A percentile compares a stretch with the other conserved stretches of the same genome.
Conservation (phyloP, 2,113 vertebrate species). For the Progne subis region DNA sequence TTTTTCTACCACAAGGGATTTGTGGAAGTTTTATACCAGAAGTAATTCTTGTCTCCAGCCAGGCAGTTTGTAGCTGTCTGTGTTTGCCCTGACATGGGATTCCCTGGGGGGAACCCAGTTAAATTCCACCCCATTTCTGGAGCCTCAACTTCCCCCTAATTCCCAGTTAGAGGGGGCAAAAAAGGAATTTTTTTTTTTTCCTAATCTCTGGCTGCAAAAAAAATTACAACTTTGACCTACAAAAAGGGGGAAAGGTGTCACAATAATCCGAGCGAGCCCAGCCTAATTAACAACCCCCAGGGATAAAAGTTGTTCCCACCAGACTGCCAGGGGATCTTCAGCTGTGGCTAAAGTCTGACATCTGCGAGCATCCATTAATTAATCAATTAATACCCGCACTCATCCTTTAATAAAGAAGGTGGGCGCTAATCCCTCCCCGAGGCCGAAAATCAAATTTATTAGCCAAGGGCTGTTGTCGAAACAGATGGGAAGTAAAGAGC, state of each 20-base stretch:
- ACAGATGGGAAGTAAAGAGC: slow-evolving; percentile 55
- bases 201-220: neutral
- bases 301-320: neutral
- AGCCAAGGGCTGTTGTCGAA: neutral
- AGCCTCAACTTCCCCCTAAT: neutral
- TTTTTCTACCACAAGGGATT: neutral
- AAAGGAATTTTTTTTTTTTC: neutral
- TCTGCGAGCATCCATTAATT: slow-evolving; percentile 15
- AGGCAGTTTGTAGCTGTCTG: neutral
- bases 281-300: neutral
- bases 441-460: slow-evolving; percentile 12
- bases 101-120: too few relatives aligned
- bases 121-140: neutral
- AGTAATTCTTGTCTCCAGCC: neutral
- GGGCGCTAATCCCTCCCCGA: neutral
- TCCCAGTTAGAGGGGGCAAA: neutral
- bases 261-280: neutral
- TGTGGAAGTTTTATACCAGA: neutral
- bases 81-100: neutral
- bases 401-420: neutral
- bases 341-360: neutral
- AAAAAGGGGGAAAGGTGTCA: neutral
- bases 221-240: neutral
- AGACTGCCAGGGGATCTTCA: neutral
- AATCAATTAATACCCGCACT: neutral